phyloP scores from a whole-genome alignment of 2,888 invertebrate genomes.

The Altica lythri region DNA sequence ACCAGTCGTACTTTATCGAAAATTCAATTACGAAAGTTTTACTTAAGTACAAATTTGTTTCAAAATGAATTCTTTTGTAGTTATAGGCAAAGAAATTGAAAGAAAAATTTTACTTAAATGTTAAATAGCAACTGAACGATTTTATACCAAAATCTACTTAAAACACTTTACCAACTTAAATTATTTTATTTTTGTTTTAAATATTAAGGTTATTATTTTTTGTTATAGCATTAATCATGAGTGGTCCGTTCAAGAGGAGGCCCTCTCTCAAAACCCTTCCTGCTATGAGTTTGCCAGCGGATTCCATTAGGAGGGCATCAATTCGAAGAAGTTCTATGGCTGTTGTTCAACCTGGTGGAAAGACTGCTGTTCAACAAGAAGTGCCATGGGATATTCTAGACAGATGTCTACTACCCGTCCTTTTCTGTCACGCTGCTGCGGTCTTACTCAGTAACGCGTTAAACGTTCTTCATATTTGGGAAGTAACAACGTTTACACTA shows the following conservation, averaged over 20 bases:
- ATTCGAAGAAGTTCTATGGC: conserved; percentile 52
- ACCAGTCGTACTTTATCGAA: too few relatives aligned
- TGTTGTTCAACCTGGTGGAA: conserved; percentile 58
- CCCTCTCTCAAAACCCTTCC: conserved; percentile 54
- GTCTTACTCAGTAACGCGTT: conserved; percentile 74
- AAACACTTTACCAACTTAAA: too few relatives aligned
- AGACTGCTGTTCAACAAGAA: conserved; percentile 62
- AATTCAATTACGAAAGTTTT: too few relatives aligned
- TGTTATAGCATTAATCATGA: conserved; percentile 46
- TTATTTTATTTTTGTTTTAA: too few relatives aligned
- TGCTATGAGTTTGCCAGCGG: conserved; percentile 54
- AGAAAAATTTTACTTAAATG: too few relatives aligned
- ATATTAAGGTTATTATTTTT: too few relatives aligned
- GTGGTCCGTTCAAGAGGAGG: conserved; percentile 56
- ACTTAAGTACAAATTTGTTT: background rate
- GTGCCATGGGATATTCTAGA: conserved; percentile 73
- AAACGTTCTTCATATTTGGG: conserved; percentile 73
- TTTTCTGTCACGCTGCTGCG: conserved; percentile 81
- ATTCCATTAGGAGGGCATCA: conserved; percentile 53
- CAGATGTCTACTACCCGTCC: conserved; percentile 74
- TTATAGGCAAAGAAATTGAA: too few relatives aligned
- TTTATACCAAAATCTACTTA: too few relatives aligned
- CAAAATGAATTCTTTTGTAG: conserved; percentile 4
- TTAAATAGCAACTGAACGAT: too few relatives aligned
- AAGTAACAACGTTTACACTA: conserved; percentile 76